A percentile compares a stretch with the other conserved stretches of the same genome.
Conservation (phyloP, 1,140 invertebrate species). For the Camponotus floridanus region DNA sequence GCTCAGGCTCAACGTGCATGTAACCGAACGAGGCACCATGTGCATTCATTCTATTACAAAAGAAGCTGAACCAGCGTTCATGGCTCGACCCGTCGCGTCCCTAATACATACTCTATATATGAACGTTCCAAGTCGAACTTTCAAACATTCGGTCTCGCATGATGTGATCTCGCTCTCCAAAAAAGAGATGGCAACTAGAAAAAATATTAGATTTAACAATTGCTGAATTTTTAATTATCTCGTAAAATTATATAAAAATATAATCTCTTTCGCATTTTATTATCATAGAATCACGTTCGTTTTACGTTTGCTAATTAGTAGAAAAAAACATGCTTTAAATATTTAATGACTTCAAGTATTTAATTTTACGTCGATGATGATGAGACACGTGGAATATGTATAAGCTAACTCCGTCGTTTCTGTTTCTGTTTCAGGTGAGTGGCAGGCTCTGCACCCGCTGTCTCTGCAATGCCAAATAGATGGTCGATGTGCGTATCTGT, state of each 20-base stretch:
- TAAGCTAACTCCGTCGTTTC: slow-evolving; percentile 59
- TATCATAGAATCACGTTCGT: neutral
- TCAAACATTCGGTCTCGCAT: slow-evolving; percentile 45
- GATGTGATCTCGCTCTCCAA: neutral
- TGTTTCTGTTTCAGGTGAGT: slow-evolving; percentile 85
- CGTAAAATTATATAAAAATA: neutral
- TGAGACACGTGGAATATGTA: neutral
- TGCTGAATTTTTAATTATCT: neutral
- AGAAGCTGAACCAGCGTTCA: slow-evolving; percentile 82
- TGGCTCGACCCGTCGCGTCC: slow-evolving; percentile 74
- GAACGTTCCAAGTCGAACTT: slow-evolving; percentile 47
- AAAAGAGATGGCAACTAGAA: neutral
- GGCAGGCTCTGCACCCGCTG: slow-evolving; percentile 84
- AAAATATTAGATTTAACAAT: neutral
- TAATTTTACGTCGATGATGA: neutral
- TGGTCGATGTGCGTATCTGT: slow-evolving; percentile 85
- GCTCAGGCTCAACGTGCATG: slow-evolving; percentile 80
- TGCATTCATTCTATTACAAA: slow-evolving; percentile 84
- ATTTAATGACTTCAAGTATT: neutral
- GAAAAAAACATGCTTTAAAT: neutral
- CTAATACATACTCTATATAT: slow-evolving; percentile 72
- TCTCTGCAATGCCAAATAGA: slow-evolving; percentile 87
- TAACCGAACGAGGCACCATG: slow-evolving; percentile 82
- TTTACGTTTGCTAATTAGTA: too few species aligned
- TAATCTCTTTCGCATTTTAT: neutral